phyloP scores from a whole-genome alignment of 2,797 vertebrate genomes.

The Neosilurus mollespiculum region DNA sequence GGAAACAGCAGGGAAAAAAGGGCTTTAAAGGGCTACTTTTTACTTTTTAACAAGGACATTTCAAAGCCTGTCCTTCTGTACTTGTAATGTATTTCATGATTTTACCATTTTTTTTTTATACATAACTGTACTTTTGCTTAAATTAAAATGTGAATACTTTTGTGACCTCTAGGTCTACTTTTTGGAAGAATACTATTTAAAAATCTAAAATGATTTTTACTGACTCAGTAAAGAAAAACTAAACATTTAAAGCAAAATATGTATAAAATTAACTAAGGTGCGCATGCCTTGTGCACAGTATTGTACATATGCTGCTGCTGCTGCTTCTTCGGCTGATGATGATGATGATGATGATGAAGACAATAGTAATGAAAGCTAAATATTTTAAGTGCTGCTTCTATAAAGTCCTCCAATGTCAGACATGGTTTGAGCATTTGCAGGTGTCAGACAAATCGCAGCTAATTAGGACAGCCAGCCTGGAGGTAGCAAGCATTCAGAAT shows the following conservation, averaged over 20 bases:
- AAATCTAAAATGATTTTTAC: background rate
- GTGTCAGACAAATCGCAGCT: slow-evolving; percentile 31
- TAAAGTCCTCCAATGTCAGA: slow-evolving; percentile 1
- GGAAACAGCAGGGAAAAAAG: no score
- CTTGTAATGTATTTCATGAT: no score
- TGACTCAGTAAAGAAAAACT: background rate
- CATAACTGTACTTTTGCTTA: no score
- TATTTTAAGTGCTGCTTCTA: background rate
- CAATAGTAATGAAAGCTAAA: background rate
- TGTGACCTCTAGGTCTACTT: no score
- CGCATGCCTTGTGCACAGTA: no score
- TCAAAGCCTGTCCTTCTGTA: no score
- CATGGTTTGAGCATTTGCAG: background rate
- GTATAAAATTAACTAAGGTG: background rate
- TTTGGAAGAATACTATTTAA: no score
- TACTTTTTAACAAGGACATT: no score
- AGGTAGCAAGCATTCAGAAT: slow-evolving; percentile 22
- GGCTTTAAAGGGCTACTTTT: no score
- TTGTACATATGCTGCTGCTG: background rate
- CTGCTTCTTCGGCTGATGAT: no score
- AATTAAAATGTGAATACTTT: no score
- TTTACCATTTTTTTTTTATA: no score
- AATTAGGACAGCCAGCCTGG: slow-evolving; percentile 42
- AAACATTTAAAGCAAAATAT: background rate
- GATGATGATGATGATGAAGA: background rate